Percentiles rank a stretch among this genome's conserved stretches.
phyloP scores from a whole-genome alignment of 2,113 vertebrate species.

The Paralichthys olivaceus region DNA sequence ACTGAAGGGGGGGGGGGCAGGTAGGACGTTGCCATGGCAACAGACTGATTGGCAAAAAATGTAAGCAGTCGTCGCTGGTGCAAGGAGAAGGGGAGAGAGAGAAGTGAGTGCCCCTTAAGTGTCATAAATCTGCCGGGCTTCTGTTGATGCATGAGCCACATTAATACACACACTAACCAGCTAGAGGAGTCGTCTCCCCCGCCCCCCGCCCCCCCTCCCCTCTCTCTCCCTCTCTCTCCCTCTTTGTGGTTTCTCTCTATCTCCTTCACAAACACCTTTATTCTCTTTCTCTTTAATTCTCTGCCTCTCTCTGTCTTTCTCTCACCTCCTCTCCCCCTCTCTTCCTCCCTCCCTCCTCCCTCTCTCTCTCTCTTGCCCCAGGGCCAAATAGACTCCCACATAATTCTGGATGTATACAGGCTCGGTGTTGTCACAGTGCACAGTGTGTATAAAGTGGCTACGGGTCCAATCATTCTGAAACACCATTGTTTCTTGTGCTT shows the following conservation, averaged over 20 bases:
- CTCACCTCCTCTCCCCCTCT: slow-evolving; percentile 1
- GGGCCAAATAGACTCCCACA: slow-evolving; percentile 85
- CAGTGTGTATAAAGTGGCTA: slow-evolving; percentile 72
- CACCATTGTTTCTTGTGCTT: slow-evolving; percentile 63
- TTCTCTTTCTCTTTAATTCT: slow-evolving; percentile 44
- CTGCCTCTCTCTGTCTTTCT: slow-evolving; percentile 22
- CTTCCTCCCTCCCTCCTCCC: neutral
- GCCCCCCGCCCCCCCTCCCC: neutral
- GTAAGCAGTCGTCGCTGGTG: slow-evolving; percentile 94
- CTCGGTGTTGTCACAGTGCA: slow-evolving; percentile 68
- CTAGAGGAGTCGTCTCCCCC: slow-evolving; percentile 73
- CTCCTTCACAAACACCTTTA: slow-evolving; percentile 61
- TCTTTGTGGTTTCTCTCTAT: slow-evolving; percentile 57
- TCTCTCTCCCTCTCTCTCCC: slow-evolving; percentile 35
- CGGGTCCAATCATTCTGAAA: slow-evolving; percentile 76
- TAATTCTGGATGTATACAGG: slow-evolving; percentile 81
- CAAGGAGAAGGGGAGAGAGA: slow-evolving; percentile 85
- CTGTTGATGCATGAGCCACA: slow-evolving; percentile 96
- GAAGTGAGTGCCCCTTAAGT: slow-evolving; percentile 96
- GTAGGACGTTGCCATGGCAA: slow-evolving; percentile 92
- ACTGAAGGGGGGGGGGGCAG: slow-evolving; percentile 67
- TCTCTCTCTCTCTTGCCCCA: slow-evolving; percentile 76
- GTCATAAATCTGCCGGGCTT: slow-evolving; percentile 97
- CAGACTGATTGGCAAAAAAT: slow-evolving; percentile 99
- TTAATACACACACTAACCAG: slow-evolving; percentile 91